These are phyloP conservation scores for Sebastes itinus DNA, from an alignment of 2,797 vertebrate genomes.

Conservation along the genomic window DNA sequence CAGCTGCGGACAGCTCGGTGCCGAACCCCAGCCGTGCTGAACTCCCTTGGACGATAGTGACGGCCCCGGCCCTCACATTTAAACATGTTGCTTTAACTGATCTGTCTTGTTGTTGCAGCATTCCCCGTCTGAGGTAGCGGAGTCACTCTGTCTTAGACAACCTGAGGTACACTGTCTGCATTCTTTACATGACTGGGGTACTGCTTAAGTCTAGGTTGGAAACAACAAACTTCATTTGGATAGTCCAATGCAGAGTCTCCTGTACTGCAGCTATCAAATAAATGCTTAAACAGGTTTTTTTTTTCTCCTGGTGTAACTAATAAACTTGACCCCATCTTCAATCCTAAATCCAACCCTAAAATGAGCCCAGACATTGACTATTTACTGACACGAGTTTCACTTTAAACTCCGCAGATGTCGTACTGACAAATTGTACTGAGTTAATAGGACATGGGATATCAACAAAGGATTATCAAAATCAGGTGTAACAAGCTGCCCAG, in stretches of 20 bases:
- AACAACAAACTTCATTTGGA: background rate
- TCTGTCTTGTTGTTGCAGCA: conserved; percentile 59
- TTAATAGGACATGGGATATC: conserved; percentile 22
- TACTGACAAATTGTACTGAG: background rate
- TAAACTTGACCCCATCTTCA: background rate
- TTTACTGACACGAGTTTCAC: background rate
- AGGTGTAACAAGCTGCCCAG: conserved; percentile 29
- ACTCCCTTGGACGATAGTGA: conserved; percentile 60
- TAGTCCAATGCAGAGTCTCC: background rate
- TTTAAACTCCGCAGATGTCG: conserved; percentile 1
- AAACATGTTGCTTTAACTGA: conserved; percentile 73
- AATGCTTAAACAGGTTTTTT: background rate
- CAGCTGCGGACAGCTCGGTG: conserved; percentile 84
- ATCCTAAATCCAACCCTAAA: conserved; percentile 3
- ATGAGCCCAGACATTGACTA: background rate
- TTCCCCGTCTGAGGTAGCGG: conserved; percentile 31
- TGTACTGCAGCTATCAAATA: background rate
- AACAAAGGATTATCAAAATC: conserved; percentile 48
- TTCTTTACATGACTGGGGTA: conserved; percentile 19
- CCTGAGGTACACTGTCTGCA: conserved; percentile 44
- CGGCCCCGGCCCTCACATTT: conserved; percentile 37
- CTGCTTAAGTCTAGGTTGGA: background rate
- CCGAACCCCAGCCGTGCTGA: conserved; percentile 76
- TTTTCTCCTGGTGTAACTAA: background rate
- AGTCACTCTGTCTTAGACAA: conserved; percentile 46